Evolutionary conservation across 1,140 invertebrate species (phyloP).

Genomic region (Popillia japonica): DNA sequence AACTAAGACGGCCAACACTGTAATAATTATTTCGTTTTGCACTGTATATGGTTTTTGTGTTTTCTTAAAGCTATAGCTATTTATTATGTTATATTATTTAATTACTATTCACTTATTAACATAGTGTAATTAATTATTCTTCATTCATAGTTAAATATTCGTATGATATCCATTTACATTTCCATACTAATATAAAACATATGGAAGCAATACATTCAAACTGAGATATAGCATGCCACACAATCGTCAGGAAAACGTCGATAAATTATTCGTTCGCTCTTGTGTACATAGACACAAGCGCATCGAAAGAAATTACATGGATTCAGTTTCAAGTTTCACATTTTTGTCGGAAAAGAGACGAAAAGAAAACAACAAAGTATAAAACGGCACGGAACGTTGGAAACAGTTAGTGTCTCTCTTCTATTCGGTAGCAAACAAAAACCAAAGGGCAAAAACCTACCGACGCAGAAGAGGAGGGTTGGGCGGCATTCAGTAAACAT

Average conservation of each 20-base stretch:
- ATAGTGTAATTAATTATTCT: not conserved
- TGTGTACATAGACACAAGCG: not conserved
- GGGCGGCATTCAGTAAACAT: conserved; percentile 53
- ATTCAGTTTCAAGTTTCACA: conserved; percentile 20
- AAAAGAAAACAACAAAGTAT: conserved; percentile 29
- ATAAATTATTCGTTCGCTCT: conserved; percentile 9
- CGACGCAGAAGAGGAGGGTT: conserved; percentile 32
- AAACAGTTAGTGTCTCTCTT: conserved; percentile 23
- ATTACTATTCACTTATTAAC: not conserved
- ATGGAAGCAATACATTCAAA: not conserved
- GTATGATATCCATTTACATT: not conserved
- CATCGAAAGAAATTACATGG: conserved; percentile 22
- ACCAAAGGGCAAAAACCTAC: conserved; percentile 36
- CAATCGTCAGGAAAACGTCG: not conserved
- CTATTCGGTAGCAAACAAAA: conserved; percentile 35
- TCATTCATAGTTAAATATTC: not conserved
- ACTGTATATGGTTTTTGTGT: not conserved
- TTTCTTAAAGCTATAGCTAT: not conserved
- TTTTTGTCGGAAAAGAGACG: conserved; percentile 4
- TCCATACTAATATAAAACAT: not conserved
- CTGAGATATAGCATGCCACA: not conserved
- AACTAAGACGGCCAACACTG: not conserved
- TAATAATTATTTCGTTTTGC: not conserved
- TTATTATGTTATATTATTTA: not conserved
- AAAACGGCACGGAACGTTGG: not conserved